Percentiles rank a stretch among this genome's conserved stretches.
Conservation (phyloP, 2,113 vertebrate species). For the Carassius carassius region DNA sequence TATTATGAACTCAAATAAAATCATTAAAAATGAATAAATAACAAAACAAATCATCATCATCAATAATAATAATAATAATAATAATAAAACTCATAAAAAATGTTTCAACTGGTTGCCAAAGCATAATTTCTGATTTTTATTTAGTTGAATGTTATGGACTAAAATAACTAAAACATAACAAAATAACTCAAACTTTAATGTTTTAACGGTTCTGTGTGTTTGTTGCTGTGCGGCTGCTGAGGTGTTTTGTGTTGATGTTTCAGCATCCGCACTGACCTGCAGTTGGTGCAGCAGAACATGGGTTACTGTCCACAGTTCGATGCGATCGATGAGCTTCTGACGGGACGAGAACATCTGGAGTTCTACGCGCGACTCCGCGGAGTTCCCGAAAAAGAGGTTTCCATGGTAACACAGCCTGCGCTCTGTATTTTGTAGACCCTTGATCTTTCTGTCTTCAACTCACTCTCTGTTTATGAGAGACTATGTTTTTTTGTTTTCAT, state of each 20-base stretch:
- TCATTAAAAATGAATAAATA: too few species aligned
- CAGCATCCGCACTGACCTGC: constrained; percentile 51
- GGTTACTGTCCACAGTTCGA: constrained; percentile 60
- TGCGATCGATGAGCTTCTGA: constrained; percentile 53
- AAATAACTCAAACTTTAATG: too few species aligned
- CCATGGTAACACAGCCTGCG: constrained; percentile 44
- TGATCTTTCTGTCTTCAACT: constrained; percentile 6
- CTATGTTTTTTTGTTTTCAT: too few species aligned
- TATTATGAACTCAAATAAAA: too few species aligned
- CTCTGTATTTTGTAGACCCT: too few species aligned
- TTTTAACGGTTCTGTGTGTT: too few species aligned
- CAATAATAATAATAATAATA: too few species aligned
- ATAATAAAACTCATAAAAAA: too few species aligned
- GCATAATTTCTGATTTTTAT: too few species aligned
- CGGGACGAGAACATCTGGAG: constrained; percentile 47
- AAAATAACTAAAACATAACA: too few species aligned
- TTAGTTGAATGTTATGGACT: neutral
- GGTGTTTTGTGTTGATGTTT: neutral
- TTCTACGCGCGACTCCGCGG: constrained; percentile 52
- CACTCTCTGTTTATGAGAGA: neutral
- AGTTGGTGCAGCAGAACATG: constrained; percentile 52
- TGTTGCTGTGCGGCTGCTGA: neutral
- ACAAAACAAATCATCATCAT: too few species aligned
- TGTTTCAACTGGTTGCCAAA: too few species aligned
- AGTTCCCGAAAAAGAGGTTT: constrained; percentile 50